Evolutionary conservation across 2,888 invertebrate genomes (phyloP).

Genomic region (Aphrophora alni): DNA sequence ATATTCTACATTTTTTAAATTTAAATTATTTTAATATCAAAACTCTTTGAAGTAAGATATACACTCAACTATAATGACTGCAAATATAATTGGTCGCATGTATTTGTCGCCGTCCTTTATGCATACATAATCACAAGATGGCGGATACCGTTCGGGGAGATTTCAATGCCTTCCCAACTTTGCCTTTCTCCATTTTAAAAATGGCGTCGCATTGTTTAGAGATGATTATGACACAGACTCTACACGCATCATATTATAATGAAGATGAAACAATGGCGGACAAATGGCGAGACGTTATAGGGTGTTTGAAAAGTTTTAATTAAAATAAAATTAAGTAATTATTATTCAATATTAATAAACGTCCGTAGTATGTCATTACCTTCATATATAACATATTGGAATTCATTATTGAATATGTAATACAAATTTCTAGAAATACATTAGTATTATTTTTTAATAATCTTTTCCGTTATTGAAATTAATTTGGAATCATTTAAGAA

Average conservation of each 20-base stretch:
- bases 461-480: no score
- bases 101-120: background rate
- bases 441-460: no score
- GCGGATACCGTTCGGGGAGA: conserved; percentile 1
- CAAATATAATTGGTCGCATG: conserved; percentile 9
- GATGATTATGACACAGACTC: background rate
- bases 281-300: background rate
- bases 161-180: background rate
- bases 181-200: background rate
- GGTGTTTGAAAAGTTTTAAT: no score
- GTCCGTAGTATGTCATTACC: no score
- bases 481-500: no score
- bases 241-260: conserved; percentile 1
- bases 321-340: no score
- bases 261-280: background rate
- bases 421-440: no score
- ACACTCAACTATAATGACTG: background rate
- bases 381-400: no score
- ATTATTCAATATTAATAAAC: no score
- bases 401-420: no score
- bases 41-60: background rate
- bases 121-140: conserved; percentile 6
- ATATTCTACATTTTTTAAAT: background rate
- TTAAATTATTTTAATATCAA: background rate
- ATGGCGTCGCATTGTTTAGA: background rate